Conservation (phyloP, 1,140 invertebrate genomes). For the Papilio helenus region DNA sequence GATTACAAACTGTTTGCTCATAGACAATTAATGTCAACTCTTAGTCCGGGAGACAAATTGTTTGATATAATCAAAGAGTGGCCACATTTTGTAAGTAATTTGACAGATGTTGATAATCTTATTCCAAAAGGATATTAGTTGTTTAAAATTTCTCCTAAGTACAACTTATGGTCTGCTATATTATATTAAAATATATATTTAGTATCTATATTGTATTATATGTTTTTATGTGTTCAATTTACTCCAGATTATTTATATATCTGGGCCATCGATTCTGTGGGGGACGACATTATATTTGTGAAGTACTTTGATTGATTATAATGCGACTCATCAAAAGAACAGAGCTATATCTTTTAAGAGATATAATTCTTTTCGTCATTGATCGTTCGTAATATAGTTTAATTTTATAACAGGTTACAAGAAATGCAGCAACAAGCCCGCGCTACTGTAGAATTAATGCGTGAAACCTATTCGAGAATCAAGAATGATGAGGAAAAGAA, state of each 20-base stretch:
- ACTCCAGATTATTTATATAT: no score
- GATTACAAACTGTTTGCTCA: constrained; percentile 86
- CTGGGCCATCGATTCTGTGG: no score
- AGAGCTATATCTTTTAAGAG: no score
- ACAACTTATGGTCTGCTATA: background rate
- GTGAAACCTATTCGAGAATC: constrained; percentile 90
- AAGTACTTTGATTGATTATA: no score
- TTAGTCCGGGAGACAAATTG: constrained; percentile 85
- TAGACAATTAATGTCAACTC: constrained; percentile 84
- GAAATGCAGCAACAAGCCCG: constrained; percentile 93
- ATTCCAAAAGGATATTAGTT: constrained; percentile 47
- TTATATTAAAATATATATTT: no score
- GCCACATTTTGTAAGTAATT: constrained; percentile 82
- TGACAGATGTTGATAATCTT: constrained; percentile 50
- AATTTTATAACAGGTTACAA: constrained; percentile 83
- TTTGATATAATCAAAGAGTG: constrained; percentile 84
- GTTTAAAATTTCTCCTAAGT: constrained; percentile 17
- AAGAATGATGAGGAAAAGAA: constrained; percentile 89
- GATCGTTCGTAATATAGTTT: background rate
- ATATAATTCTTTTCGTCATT: no score
- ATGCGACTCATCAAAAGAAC: no score
- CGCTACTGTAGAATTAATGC: constrained; percentile 94
- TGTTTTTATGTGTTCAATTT: no score
- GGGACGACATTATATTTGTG: no score
- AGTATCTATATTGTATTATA: no score